A percentile compares a stretch with the other conserved stretches of the same genome.
These are phyloP conservation scores for Nineta flava DNA, from an alignment of 2,888 invertebrate genomes.

Conservation along the genomic window DNA sequence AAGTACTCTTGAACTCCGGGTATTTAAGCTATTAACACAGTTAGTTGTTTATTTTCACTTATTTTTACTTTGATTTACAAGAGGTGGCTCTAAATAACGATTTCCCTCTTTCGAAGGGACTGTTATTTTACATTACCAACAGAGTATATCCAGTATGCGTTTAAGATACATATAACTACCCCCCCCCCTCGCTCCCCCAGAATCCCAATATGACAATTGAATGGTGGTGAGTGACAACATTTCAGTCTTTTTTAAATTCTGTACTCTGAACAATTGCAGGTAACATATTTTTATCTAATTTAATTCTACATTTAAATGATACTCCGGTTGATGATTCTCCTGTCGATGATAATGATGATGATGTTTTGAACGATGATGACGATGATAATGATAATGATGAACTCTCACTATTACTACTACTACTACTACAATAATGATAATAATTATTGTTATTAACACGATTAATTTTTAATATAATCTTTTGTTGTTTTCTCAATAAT, in stretches of 20 bases:
- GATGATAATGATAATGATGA: not conserved
- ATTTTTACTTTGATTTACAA: too few relatives aligned
- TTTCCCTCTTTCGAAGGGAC: too few relatives aligned
- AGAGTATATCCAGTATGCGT: too few relatives aligned
- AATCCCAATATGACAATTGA: too few relatives aligned
- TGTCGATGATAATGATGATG: not conserved
- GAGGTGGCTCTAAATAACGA: too few relatives aligned
- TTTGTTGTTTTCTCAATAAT: not conserved
- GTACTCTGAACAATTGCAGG: not conserved
- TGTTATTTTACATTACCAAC: too few relatives aligned
- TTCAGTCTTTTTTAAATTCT: not conserved
- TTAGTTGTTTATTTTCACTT: too few relatives aligned
- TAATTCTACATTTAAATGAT: constrained; percentile 7
- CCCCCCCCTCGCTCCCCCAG: too few relatives aligned
- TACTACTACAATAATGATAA: not conserved
- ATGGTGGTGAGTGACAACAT: too few relatives aligned
- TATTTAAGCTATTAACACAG: too few relatives aligned
- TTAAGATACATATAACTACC: too few relatives aligned
- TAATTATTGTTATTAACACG: not conserved
- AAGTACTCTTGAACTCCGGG: too few relatives aligned
- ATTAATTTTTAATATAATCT: constrained; percentile 3
- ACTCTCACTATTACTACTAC: not conserved
- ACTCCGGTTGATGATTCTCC: not conserved
- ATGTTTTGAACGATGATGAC: not conserved
- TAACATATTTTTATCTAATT: constrained; percentile 4